Evolutionary conservation across 2,797 vertebrate genomes (phyloP).

Genomic region (Echeneis naucrates): DNA sequence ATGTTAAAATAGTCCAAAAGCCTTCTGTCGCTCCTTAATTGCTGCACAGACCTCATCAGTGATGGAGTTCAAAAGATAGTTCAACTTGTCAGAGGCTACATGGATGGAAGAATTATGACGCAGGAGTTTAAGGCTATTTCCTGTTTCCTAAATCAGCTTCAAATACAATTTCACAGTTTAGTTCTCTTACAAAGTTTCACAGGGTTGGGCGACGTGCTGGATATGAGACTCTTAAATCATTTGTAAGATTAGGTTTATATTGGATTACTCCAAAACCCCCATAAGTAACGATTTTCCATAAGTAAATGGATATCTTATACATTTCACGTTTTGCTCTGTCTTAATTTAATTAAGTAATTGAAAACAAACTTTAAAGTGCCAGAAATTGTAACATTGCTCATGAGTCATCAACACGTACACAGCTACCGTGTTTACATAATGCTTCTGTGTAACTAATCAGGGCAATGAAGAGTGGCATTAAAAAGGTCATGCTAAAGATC

Average conservation of each 20-base stretch:
- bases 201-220: neutral
- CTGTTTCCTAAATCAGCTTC: slow-evolving; percentile 1
- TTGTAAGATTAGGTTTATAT: neutral
- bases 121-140: slow-evolving; percentile 4
- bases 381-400: neutral
- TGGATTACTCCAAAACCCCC: neutral
- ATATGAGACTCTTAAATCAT: neutral
- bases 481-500: neutral
- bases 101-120: slow-evolving; percentile 20
- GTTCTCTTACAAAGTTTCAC: neutral
- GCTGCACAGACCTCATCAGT: slow-evolving; percentile 35
- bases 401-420: slow-evolving; percentile 1
- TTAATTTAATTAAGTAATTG: neutral
- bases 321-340: neutral
- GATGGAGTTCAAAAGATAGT: slow-evolving; percentile 41
- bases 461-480: slow-evolving; percentile 1
- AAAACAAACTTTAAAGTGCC: neutral
- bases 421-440: neutral
- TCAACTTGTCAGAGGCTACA: slow-evolving; percentile 32
- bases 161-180: slow-evolving; percentile 23
- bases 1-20: slow-evolving; percentile 42
- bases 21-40: slow-evolving; percentile 30
- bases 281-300: neutral
- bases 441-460: neutral
- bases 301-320: neutral